Evolutionary conservation across 2,797 vertebrate species (phyloP).

Genomic region (Mormyrops boulengeri): DNA sequence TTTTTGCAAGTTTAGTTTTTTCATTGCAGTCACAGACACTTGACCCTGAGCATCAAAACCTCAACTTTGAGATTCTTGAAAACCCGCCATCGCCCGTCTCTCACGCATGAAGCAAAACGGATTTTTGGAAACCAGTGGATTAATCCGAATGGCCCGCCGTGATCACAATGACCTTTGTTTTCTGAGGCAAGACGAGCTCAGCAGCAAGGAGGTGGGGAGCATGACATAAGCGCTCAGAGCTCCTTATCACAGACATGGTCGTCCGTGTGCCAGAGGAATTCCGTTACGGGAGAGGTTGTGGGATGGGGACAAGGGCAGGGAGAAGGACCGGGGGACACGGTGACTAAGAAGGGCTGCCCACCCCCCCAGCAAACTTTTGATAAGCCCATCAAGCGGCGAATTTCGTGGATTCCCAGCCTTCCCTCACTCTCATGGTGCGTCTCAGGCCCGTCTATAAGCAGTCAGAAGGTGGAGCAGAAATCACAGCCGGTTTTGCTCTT

Average conservation of each 20-base stretch:
- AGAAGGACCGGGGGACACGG: neutral
- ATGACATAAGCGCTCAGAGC: neutral
- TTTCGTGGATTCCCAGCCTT: neutral
- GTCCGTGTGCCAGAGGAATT: neutral
- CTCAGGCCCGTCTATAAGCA: neutral
- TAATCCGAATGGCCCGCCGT: neutral
- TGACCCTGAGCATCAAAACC: neutral
- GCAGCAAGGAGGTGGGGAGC: neutral
- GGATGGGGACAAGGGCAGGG: neutral
- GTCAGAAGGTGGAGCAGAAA: neutral
- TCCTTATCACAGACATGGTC: neutral
- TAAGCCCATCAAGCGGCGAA: neutral
- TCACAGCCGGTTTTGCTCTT: neutral
- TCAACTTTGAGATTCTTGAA: neutral
- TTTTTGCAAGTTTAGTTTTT: neutral
- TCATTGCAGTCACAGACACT: neutral
- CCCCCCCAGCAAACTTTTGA: neutral
- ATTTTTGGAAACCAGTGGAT: neutral
- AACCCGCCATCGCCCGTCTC: neutral
- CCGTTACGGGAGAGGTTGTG: neutral
- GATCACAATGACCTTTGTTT: constrained; percentile 14
- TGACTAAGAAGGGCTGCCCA: neutral
- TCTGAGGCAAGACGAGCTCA: neutral
- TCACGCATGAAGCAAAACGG: neutral
- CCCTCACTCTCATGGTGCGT: neutral